Conservation (phyloP, 2,888 invertebrate genomes). For the Mesorhabditis sp. region DNA sequence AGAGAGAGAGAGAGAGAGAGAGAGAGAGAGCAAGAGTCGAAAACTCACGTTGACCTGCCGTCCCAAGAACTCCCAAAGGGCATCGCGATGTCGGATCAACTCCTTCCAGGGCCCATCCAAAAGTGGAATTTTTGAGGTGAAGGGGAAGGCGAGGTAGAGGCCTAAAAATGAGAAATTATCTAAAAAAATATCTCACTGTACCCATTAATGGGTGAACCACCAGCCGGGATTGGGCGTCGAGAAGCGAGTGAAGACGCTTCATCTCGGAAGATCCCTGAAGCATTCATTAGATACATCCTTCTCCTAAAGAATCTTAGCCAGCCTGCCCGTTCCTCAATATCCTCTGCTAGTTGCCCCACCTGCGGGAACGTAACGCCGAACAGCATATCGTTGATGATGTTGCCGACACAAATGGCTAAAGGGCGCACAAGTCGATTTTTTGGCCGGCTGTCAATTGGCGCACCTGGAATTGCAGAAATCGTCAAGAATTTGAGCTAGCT, state of each 20-base stretch:
- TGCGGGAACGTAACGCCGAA: slow-evolving; percentile 48
- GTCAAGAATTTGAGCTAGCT: no score
- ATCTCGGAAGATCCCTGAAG: slow-evolving; percentile 42
- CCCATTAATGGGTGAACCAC: slow-evolving; percentile 42
- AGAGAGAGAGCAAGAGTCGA: not conserved
- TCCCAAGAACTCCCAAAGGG: slow-evolving; percentile 42
- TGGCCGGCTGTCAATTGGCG: not conserved
- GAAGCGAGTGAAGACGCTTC: slow-evolving; percentile 42
- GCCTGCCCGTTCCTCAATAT: not conserved
- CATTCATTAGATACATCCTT: no score
- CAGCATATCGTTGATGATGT: slow-evolving; percentile 55
- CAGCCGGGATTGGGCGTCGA: slow-evolving; percentile 45
- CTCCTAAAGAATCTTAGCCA: not conserved
- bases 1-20: slow-evolving; percentile 7
- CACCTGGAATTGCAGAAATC: slow-evolving; percentile 8
- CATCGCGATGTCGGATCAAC: slow-evolving; percentile 38
- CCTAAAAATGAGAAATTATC: slow-evolving; percentile 24
- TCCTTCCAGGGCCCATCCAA: slow-evolving; percentile 47
- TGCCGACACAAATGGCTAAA: slow-evolving; percentile 52
- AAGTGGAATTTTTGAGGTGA: slow-evolving; percentile 43
- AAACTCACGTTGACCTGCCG: slow-evolving; percentile 38
- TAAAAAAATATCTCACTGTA: not conserved
- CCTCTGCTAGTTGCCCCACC: slow-evolving; percentile 13
- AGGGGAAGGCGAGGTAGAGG: slow-evolving; percentile 47
- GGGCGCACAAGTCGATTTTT: slow-evolving; percentile 28